These are phyloP conservation scores for Plutella xylostella DNA, from an alignment of 2,888 invertebrate species.

Conservation along the genomic window DNA sequence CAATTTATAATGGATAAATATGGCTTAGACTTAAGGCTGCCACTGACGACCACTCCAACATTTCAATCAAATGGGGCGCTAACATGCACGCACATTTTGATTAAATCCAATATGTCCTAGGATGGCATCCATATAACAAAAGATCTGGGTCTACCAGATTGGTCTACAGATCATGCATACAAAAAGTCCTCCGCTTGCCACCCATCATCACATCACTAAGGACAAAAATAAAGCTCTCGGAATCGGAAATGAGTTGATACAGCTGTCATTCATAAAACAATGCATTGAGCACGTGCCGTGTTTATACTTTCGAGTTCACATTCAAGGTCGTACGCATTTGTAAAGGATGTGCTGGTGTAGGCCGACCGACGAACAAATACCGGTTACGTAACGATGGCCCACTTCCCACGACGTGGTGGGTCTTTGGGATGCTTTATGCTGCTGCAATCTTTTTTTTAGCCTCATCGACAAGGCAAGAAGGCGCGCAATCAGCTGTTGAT, in stretches of 20 bases:
- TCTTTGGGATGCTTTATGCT: background rate
- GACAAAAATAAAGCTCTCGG: too few relatives aligned
- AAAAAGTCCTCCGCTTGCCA: background rate
- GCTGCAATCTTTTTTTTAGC: background rate
- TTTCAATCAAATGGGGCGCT: too few relatives aligned
- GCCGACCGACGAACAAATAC: slow-evolving; percentile 62
- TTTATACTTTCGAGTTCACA: slow-evolving; percentile 67
- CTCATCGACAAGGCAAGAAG: background rate
- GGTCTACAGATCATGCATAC: background rate
- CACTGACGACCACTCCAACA: too few relatives aligned
- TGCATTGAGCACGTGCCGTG: slow-evolving; percentile 66
- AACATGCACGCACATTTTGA: too few relatives aligned
- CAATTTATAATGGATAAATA: too few relatives aligned
- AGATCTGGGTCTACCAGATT: too few relatives aligned
- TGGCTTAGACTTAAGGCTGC: too few relatives aligned
- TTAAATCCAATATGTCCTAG: too few relatives aligned
- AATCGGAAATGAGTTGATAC: too few relatives aligned
- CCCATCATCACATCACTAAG: too few relatives aligned
- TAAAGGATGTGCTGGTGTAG: slow-evolving; percentile 65
- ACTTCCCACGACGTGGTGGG: slow-evolving; percentile 56
- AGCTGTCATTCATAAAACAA: slow-evolving; percentile 52
- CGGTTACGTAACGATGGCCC: slow-evolving; percentile 63
- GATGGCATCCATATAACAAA: too few relatives aligned
- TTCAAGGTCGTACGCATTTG: slow-evolving; percentile 69
- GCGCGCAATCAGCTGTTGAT: background rate